Conservation (phyloP, 2,888 invertebrate genomes). For the Pharmacophagus antenor region DNA sequence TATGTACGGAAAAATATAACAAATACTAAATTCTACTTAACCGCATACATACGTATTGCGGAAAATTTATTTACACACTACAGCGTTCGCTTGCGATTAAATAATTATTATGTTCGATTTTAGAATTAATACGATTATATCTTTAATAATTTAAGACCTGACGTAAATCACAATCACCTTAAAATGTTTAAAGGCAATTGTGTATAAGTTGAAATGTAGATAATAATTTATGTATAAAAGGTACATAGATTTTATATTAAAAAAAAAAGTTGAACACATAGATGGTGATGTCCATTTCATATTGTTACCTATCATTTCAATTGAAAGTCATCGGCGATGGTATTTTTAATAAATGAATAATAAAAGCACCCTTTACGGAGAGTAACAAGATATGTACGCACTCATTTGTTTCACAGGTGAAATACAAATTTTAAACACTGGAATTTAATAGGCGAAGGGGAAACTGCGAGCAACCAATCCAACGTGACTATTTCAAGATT, state of each 20-base stretch:
- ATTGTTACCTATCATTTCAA: neutral
- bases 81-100: neutral
- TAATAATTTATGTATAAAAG: no score
- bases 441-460: slow-evolving; percentile 61
- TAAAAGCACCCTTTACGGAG: neutral
- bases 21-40: slow-evolving; percentile 21
- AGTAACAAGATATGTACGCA: slow-evolving; percentile 14
- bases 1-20: slow-evolving; percentile 22
- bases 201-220: no score
- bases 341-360: slow-evolving; percentile 7
- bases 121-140: slow-evolving; percentile 3
- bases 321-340: slow-evolving; percentile 1
- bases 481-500: slow-evolving; percentile 59
- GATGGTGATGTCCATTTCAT: neutral
- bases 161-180: no score
- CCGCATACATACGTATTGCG: slow-evolving; percentile 19
- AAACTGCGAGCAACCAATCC: slow-evolving; percentile 64
- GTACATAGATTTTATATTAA: no score
- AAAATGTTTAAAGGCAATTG: no score
- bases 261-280: neutral
- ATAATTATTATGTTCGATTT: slow-evolving; percentile 9
- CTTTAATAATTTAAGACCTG: neutral
- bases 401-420: slow-evolving; percentile 37
- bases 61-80: slow-evolving; percentile 17
- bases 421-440: slow-evolving; percentile 39